phyloP scores from a whole-genome alignment of 2,888 invertebrate genomes.

The Agriotes lineatus region DNA sequence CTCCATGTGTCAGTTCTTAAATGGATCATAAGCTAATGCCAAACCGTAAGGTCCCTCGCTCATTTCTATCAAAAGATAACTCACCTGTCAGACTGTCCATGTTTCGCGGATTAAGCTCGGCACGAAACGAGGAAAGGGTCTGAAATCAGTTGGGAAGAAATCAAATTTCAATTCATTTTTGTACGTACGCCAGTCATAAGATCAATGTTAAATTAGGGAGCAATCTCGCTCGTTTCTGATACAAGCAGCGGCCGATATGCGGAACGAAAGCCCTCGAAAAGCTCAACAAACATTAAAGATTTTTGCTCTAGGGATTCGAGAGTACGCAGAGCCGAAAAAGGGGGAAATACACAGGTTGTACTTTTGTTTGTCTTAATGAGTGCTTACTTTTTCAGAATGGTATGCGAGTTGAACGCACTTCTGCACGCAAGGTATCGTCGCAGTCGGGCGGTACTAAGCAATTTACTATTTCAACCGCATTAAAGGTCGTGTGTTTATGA shows the following conservation, averaged over 20 bases:
- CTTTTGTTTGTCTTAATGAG: conserved; percentile 16
- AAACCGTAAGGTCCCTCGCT: neutral
- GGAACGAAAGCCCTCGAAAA: neutral
- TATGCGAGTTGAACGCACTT: conserved; percentile 18
- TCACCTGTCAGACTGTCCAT: conserved; percentile 4
- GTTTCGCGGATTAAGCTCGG: neutral
- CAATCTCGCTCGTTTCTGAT: neutral
- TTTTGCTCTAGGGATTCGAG: neutral
- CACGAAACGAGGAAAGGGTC: neutral
- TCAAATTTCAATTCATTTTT: conserved; percentile 1
- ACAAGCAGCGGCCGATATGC: neutral
- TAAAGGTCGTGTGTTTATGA: conserved; percentile 39
- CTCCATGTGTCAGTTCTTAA: neutral
- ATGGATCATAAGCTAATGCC: neutral
- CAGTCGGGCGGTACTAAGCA: conserved; percentile 16
- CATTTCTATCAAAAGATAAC: neutral
- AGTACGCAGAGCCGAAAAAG: neutral
- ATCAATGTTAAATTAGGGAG: neutral
- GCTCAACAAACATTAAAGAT: conserved; percentile 21
- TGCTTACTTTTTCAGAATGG: conserved; percentile 14
- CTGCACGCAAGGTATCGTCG: conserved; percentile 20
- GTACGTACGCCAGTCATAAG: too few species aligned
- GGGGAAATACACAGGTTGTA: neutral
- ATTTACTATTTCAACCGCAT: conserved; percentile 38
- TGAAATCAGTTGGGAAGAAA: neutral